Base-by-base conservation (phyloP, 2,888 invertebrate species). In the Chesias legatella region DNA sequence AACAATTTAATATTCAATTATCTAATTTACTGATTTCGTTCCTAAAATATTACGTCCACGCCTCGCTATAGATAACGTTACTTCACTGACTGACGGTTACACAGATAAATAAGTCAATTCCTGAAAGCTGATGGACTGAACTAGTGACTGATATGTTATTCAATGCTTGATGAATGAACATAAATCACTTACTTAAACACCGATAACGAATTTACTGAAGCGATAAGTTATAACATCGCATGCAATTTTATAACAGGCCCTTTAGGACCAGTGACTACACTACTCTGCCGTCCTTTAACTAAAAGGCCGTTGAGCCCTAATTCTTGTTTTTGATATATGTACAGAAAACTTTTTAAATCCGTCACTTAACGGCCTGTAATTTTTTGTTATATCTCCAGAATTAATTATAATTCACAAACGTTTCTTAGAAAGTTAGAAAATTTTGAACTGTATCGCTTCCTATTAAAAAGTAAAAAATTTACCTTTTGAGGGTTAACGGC, bases 1-100 rank as follows among this genome's bases (percentile, higher is more conserved):
- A 86, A 81, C 85, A 83, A 81, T 86, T 84, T 68, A 79, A 73
- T 86, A 85, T 82, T 83, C 67, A 82, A 75, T 73, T 82, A 83
- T 79, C 80, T 82, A 84, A 72, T 78, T 53, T 79, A 78, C 70
- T 73, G 68, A 72, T 74, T 72, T 76, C 69, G 65, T 76, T 75
- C 70, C 73, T 80, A 78, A n/a, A 72, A 74, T 66, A 68, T 67
- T 68, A 69, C 65, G 60, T 72, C 60, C 71, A 73, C 68, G 57
- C 71, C 13, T 3, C 13, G 13, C 13, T 17, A n/a, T 71, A 55
- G 44, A 46, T 52, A 40, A 25, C 25, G 36, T 41, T 53, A 53
- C 60, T 51, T 29, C 53, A 53, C 41, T 46, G 53, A 54, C 51
- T 38, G 58, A 47, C 39, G 26, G 39, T 32, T 45, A 44, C 32